Evolutionary conservation across 2,888 invertebrate genomes (phyloP).

Genomic region (Timandra comae): DNA sequence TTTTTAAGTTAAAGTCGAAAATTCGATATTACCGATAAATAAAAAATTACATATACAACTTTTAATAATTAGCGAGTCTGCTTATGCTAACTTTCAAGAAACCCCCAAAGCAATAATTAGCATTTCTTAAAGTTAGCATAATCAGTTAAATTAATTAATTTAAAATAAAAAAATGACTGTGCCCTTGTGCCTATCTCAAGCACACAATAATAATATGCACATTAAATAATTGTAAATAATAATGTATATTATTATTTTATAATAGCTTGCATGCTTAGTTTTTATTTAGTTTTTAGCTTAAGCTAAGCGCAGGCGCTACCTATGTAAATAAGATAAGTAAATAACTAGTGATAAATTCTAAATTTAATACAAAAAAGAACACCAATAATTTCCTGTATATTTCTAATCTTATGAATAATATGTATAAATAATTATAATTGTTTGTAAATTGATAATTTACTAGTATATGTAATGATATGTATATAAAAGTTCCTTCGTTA

Average conservation of each 20-base stretch:
- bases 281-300: conserved; percentile 3
- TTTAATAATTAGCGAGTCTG: too few species aligned
- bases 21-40: too few species aligned
- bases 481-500: conserved; percentile 24
- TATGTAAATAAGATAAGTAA: conserved; percentile 44
- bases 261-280: conserved; percentile 14
- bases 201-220: conserved; percentile 54
- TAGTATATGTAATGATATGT: conserved; percentile 20
- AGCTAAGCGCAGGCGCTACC: conserved; percentile 51
- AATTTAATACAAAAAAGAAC: conserved; percentile 52
- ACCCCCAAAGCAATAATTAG: too few species aligned
- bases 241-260: conserved; percentile 8
- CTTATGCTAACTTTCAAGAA: too few species aligned
- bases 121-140: too few species aligned
- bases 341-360: conserved; percentile 29
- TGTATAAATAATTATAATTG: conserved; percentile 29
- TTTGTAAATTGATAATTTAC: conserved; percentile 21
- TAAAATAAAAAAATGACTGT: conserved; percentile 53
- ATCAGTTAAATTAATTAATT: not conserved
- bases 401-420: conserved; percentile 61
- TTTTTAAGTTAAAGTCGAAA: too few species aligned
- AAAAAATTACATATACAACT: too few species aligned
- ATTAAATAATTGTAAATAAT: conserved; percentile 18
- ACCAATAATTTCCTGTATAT: conserved; percentile 62
- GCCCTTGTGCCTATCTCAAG: conserved; percentile 68